A percentile compares a stretch with the other conserved stretches of the same genome.
Conservation (phyloP, 1,140 invertebrate genomes). For the Yoshiicerus persimilis region DNA sequence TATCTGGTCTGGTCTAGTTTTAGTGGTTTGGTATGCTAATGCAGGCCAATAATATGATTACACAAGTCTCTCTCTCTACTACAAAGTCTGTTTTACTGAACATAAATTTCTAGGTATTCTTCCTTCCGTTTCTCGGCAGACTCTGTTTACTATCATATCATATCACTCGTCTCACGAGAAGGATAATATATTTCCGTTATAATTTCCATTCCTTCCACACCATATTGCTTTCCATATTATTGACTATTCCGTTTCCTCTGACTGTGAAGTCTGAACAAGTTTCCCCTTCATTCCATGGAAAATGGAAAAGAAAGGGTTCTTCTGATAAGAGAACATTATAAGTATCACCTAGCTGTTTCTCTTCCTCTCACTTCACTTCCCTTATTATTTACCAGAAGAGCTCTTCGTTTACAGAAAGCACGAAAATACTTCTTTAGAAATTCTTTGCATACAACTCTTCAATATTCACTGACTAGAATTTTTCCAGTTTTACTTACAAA, state of each 20-base stretch:
- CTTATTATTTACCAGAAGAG: background rate
- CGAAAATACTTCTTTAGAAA: background rate
- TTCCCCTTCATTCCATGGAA: background rate
- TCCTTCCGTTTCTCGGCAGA: no score
- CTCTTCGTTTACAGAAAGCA: background rate
- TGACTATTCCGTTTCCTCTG: background rate
- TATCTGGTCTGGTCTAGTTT: no score
- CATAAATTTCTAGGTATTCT: no score
- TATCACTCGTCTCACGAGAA: background rate
- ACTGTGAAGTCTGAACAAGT: no score
- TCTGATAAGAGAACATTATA: background rate
- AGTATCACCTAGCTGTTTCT: background rate
- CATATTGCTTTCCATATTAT: background rate
- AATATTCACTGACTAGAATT: no score
- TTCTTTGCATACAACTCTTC: no score
- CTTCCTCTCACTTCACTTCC: background rate
- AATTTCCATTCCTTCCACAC: background rate
- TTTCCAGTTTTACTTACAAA: no score
- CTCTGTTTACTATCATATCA: background rate
- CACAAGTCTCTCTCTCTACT: background rate
- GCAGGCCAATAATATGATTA: no score
- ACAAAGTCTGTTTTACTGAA: background rate
- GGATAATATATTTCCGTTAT: slow-evolving; percentile 2
- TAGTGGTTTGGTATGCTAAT: no score
- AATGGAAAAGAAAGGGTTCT: background rate